Evolutionary conservation across 2,888 invertebrate genomes (phyloP).

Genomic region (Gibbula magus): DNA sequence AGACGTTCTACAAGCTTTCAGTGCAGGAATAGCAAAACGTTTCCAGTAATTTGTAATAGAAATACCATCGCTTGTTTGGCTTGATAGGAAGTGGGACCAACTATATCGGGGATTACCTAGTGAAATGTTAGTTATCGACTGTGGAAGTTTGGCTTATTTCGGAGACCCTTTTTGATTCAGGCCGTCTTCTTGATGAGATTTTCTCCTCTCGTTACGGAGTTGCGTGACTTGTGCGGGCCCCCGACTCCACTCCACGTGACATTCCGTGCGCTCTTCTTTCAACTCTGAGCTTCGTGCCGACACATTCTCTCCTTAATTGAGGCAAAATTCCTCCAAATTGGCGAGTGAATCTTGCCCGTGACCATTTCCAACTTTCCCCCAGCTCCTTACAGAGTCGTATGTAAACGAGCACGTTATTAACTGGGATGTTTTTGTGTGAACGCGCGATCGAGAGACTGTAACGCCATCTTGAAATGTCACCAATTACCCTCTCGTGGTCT

Average conservation of each 20-base stretch:
- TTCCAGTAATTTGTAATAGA: not conserved
- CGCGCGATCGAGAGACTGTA: not conserved
- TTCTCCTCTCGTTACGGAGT: not conserved
- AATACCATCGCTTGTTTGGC: not conserved
- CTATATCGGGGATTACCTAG: not conserved
- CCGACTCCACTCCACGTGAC: not conserved
- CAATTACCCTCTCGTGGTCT: not conserved
- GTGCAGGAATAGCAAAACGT: too few relatives aligned
- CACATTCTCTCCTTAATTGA: constrained; percentile 16
- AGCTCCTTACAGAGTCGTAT: not conserved
- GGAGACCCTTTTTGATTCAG: not conserved
- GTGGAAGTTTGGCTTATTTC: not conserved
- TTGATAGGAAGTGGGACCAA: not conserved
- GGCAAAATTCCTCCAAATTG: constrained; percentile 18
- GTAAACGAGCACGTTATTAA: constrained; percentile 9
- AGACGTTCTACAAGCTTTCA: too few relatives aligned
- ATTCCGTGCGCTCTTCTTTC: constrained; percentile 11
- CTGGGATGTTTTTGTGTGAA: not conserved
- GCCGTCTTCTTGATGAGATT: constrained; percentile 1
- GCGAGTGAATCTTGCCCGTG: constrained; percentile 20
- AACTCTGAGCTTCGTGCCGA: constrained; percentile 8
- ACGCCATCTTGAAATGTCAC: constrained; percentile 17
- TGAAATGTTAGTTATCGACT: constrained; percentile 4
- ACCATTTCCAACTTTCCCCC: constrained; percentile 17
- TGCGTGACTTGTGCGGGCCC: constrained; percentile 5